Evolutionary conservation across 1,140 invertebrate species (phyloP).

Genomic region (Pollicipes pollicipes): DNA sequence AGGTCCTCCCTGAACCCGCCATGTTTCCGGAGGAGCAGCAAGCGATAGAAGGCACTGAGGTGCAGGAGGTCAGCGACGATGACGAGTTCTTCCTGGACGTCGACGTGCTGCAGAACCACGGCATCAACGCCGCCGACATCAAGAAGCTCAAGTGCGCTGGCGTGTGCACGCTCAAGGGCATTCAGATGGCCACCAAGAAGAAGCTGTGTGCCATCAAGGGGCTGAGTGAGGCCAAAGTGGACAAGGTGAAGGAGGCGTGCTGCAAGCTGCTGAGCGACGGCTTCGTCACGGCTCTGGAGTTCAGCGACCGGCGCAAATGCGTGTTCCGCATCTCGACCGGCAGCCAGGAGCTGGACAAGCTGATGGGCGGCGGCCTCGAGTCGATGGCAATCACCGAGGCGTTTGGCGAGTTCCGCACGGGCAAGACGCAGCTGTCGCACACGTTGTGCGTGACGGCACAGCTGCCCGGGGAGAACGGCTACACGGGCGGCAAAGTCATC

Average conservation of each 20-base stretch:
- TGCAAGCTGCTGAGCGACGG: slow-evolving; percentile 33
- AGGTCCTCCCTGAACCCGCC: not conserved
- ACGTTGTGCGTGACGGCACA: slow-evolving; percentile 60
- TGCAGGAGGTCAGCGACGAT: slow-evolving; percentile 22
- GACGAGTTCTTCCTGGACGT: slow-evolving; percentile 25
- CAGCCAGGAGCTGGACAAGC: slow-evolving; percentile 80
- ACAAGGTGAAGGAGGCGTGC: slow-evolving; percentile 63
- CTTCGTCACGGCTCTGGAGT: slow-evolving; percentile 56
- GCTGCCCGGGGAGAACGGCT: slow-evolving; percentile 44
- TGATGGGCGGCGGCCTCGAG: slow-evolving; percentile 92
- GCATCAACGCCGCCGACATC: slow-evolving; percentile 44
- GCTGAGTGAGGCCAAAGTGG: slow-evolving; percentile 59
- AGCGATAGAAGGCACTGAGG: slow-evolving; percentile 23
- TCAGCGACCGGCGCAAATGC: slow-evolving; percentile 46
- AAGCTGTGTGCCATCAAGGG: slow-evolving; percentile 54
- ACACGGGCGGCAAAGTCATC: slow-evolving; percentile 47
- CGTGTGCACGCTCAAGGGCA: slow-evolving; percentile 60
- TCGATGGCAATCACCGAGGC: slow-evolving; percentile 99
- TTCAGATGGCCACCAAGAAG: slow-evolving; percentile 61
- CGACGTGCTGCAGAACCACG: slow-evolving; percentile 34
- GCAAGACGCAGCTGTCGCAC: slow-evolving; percentile 59
- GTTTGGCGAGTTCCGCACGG: slow-evolving; percentile 89
- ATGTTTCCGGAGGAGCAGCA: slow-evolving; percentile 22
- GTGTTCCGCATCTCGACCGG: slow-evolving; percentile 60
- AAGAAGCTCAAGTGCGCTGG: slow-evolving; percentile 57